Evolutionary conservation across 2,113 vertebrate genomes (phyloP).

Genomic region (Cromileptes altivelis): DNA sequence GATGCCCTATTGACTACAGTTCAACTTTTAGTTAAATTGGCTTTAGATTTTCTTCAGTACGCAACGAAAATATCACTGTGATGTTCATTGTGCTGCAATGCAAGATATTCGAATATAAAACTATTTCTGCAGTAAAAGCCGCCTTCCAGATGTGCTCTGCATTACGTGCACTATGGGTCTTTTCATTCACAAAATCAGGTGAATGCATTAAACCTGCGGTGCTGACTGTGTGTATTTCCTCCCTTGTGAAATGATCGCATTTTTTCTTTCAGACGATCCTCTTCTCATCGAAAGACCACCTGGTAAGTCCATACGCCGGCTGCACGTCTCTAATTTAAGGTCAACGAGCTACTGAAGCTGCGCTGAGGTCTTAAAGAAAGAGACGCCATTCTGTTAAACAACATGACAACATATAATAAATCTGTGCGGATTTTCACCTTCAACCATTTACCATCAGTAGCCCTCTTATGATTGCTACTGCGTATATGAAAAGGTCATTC

Average conservation of each 20-base stretch:
- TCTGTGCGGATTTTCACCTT: not conserved
- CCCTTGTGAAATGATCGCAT: constrained; percentile 44
- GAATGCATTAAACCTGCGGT: constrained; percentile 50
- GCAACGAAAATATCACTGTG: not conserved
- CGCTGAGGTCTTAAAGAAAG: not conserved
- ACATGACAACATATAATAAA: not conserved
- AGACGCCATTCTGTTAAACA: not conserved
- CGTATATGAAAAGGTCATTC: not conserved
- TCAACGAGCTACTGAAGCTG: not conserved
- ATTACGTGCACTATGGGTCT: constrained; percentile 5
- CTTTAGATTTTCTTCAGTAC: not conserved
- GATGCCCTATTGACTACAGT: constrained; percentile 1
- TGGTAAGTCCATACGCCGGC: constrained; percentile 84
- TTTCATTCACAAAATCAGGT: constrained; percentile 40
- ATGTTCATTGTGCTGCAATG: constrained; percentile 2
- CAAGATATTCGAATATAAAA: constrained; percentile 25
- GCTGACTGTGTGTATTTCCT: constrained; percentile 39
- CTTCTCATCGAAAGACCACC: constrained; percentile 94
- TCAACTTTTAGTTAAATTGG: not conserved
- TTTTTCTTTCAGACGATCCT: constrained; percentile 84
- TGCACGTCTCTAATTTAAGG: constrained; percentile 8
- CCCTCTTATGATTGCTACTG: not conserved
- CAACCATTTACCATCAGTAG: not conserved
- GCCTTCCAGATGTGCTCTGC: constrained; percentile 37
- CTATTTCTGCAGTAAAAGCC: constrained; percentile 1